Percentiles rank a stretch among this genome's conserved stretches.
Evolutionary conservation across 2,113 vertebrate genomes (phyloP).

Genomic region (Ceuthmochares aereus): DNA sequence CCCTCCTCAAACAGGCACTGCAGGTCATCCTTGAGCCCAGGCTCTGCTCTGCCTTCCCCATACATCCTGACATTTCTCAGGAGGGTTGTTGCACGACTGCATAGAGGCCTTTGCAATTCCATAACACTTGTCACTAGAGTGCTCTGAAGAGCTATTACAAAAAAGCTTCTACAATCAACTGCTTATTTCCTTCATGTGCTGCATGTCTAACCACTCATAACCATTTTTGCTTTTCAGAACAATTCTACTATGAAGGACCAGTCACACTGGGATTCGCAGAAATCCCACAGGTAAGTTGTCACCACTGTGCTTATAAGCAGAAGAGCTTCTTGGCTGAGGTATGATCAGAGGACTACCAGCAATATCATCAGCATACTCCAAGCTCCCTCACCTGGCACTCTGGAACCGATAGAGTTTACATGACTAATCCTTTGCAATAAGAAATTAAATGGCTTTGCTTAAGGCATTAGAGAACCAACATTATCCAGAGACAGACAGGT

Average conservation of each 20-base stretch:
- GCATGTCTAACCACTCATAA: not conserved
- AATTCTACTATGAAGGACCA: conserved; percentile 72
- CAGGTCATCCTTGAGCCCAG: not conserved
- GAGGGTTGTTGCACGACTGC: not conserved
- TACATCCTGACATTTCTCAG: not conserved
- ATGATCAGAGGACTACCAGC: not conserved
- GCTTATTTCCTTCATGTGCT: not conserved
- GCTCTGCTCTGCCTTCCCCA: not conserved
- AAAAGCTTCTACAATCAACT: not conserved
- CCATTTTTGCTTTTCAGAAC: conserved; percentile 71
- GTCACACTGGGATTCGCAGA: conserved; percentile 45
- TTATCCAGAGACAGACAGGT: not conserved
- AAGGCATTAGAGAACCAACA: not conserved
- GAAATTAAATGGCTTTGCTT: not conserved
- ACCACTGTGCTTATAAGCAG: not conserved
- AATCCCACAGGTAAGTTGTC: conserved; percentile 71
- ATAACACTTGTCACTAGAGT: not conserved
- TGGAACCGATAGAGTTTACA: not conserved
- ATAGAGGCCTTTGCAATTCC: not conserved
- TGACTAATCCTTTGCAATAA: not conserved
- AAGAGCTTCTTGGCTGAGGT: not conserved
- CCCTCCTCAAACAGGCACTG: not conserved
- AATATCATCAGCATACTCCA: not conserved
- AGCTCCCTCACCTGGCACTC: not conserved
- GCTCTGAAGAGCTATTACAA: not conserved